Evolutionary conservation across 2,797 vertebrate genomes (phyloP), one percentile per base, ranked within the genome.

Genomic region (Galago senegalensis): DNA sequence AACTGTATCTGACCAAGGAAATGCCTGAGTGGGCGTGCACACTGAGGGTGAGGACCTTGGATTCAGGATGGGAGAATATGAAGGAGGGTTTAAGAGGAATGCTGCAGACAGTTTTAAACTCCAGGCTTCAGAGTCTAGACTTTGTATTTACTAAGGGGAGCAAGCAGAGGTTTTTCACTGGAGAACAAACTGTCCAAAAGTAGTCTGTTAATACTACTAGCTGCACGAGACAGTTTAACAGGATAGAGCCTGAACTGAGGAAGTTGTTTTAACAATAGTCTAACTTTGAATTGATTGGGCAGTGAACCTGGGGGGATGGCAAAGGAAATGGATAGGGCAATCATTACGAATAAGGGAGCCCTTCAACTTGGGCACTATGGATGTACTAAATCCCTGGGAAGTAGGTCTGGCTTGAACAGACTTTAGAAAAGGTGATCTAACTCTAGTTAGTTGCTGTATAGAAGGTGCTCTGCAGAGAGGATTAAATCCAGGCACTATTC

Each of bases 21-120:
- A 13, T 0, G 0, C 31, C 17, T 34, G 34, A 27, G 67, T 5
- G 2, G 21, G 14, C 43, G 49, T 0, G 0, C 3, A 14, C 7
- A 0, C 3, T 6, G 16, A 2, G 37, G 77, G 16, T 17, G 9
- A 61, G 40, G 58, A 34, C 21, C 12, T 29, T 7, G 37, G 67
- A 37, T 40, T 65, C 27, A 12, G 2, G 3, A 37, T 31, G 5
- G 10, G 5, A 5, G 43, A 25, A 2, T 61, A 9, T 49, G 31
- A 89, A 37, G 43, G 0, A 31, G 17, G 6, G 20, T 1, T 89
- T 6, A n/a, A 84, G 58, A 60, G 12, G 14, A 7, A 89, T 37
- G 29, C 0, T 61, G 53, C n/a, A 84, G 61, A n/a, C 37, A 34
- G 70, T 2, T 89, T 70, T 12, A 16, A 61, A 73, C 11, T 46